These are phyloP conservation scores for Stichopus chloronotus DNA, from an alignment of 35 echinoderm and acorn worm genomes.

Conservation along the genomic window DNA sequence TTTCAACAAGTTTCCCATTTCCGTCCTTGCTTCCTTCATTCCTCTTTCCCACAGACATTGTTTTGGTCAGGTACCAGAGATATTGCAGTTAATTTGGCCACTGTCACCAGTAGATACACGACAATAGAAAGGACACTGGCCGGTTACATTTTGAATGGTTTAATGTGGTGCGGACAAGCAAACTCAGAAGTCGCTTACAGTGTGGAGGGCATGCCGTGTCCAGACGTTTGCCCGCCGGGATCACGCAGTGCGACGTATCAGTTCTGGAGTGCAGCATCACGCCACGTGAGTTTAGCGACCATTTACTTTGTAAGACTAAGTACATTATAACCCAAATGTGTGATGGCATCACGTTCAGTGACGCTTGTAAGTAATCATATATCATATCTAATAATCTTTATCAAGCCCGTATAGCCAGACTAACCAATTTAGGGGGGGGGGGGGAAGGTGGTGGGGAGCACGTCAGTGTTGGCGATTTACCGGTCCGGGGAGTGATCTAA, in stretches of 20 bases:
- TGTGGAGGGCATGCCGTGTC: background rate
- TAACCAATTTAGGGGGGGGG: no score
- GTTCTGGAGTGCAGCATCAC: slow-evolving; percentile 40
- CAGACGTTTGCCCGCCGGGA: background rate
- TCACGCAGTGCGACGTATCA: background rate
- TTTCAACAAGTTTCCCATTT: no score
- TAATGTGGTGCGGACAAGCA: slow-evolving; percentile 42
- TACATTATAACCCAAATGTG: no score
- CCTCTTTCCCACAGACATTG: background rate
- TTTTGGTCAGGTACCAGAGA: slow-evolving; percentile 50
- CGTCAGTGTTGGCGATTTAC: no score
- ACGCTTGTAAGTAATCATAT: no score
- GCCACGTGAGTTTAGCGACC: slow-evolving; percentile 5
- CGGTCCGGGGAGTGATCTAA: no score
- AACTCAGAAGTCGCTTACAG: background rate
- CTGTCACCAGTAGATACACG: slow-evolving; percentile 26
- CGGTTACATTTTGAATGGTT: slow-evolving; percentile 38
- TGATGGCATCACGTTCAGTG: no score
- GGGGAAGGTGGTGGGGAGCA: no score
- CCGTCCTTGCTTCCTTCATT: background rate
- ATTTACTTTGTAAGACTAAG: no score
- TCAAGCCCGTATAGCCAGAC: no score
- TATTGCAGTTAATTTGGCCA: slow-evolving; percentile 37
- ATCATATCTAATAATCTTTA: no score
- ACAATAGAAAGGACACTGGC: slow-evolving; percentile 31